Conservation (phyloP, 1,140 invertebrate species). For the Psix sp. region DNA sequence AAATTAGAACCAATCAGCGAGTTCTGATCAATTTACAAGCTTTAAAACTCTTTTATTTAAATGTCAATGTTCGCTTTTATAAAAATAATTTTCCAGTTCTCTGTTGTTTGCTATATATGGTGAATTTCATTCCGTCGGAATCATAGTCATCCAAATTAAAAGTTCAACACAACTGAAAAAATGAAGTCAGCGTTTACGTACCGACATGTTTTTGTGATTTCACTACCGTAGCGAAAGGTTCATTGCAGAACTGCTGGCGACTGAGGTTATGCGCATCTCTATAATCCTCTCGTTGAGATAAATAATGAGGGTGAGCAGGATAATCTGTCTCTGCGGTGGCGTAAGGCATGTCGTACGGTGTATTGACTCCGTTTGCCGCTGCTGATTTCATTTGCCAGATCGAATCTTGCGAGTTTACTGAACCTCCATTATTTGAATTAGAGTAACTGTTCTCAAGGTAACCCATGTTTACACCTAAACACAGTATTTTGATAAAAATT, state of each 20-base stretch:
- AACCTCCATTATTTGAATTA: constrained; percentile 94
- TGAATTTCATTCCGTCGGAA: too few species aligned
- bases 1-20: too few species aligned
- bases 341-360: constrained; percentile 88
- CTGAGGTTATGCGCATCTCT: constrained; percentile 87
- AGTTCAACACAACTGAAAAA: too few species aligned
- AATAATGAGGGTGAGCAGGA: constrained; percentile 87
- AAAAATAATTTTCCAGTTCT: too few species aligned
- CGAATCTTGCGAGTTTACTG: constrained; percentile 95
- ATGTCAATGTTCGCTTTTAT: too few species aligned
- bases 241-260: constrained; percentile 89
- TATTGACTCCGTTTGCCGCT: constrained; percentile 81
- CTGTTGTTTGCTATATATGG: too few species aligned
- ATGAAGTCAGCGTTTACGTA: too few species aligned
- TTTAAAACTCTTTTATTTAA: too few species aligned
- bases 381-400: constrained; percentile 95
- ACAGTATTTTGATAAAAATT: background rate
- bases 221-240: constrained; percentile 90
- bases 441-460: constrained; percentile 94
- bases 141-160: too few species aligned
- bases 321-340: constrained; percentile 89
- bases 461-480: constrained; percentile 87
- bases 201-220: constrained; percentile 92
- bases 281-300: constrained; percentile 84
- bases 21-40: too few species aligned